Base-by-base conservation (phyloP, 53 echinoderm and acorn worm genomes). In the Henricia sp. region DNA sequence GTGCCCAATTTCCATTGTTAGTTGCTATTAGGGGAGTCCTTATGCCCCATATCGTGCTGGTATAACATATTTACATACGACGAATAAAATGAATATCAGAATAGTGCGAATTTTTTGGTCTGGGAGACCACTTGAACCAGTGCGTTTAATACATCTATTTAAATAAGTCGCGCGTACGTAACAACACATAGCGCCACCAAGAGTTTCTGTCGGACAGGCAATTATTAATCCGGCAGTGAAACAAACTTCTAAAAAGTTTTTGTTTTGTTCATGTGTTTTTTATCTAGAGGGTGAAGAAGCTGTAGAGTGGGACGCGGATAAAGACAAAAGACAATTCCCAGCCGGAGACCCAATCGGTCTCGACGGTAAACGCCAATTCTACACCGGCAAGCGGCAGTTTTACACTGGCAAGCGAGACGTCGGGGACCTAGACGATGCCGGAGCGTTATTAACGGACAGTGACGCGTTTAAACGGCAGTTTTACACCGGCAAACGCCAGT, bases 291-390 rank as follows among this genome's bases (percentile, higher is more conserved):
- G 19, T 16, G 77, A 19, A 25, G 23, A 65, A 50, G 78, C 65
- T 29, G 77, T n/a, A 6, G 30, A 67, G 19, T 69, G 67, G 63
- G 65, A 57, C n/a, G 62, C 50, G 17, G 41, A 54, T 4, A 75
- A 60, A 20, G 82, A 80, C 43, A 92, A 92, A 80, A 76, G 85
- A 24, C 88, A 92, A 21, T 84, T 86, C 41, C 87, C 89, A 4
- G 84, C 76, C n/a, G 87, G 89, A 27, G 68, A 84, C 58, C 80
- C 93, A 74, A 44, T 90, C 84, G 60, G 93, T 68, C 53, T 84
- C 25, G 71, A 89, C 17, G 93, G 93, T 2, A 93, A 93, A 50
- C 83, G 93, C 43, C 93, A 93, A 75, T 84, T 60, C 26, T 89
- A 89, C 17, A 86, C 83, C 33, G 92, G 89, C 23, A 89, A 89